Percentiles rank a stretch among this genome's conserved stretches.
Evolutionary conservation across 2,888 invertebrate species (phyloP).

Genomic region (Cacoxenus indagator): DNA sequence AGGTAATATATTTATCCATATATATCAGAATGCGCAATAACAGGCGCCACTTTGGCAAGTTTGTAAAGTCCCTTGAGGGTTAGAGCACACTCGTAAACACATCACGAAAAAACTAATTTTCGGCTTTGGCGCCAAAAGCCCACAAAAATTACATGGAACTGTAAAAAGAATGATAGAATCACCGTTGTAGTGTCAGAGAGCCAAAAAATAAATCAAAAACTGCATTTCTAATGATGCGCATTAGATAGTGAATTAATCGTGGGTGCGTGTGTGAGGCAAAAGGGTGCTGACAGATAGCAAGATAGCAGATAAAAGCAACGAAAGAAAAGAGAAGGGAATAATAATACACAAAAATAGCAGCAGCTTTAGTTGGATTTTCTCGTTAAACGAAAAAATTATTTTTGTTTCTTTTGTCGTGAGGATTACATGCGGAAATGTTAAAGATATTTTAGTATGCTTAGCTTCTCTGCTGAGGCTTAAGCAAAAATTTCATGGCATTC

Average conservation of each 20-base stretch:
- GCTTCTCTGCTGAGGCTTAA: not conserved
- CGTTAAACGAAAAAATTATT: not conserved
- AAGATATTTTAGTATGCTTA: not conserved
- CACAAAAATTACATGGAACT: not conserved
- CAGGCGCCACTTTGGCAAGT: too few species aligned
- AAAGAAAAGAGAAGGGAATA: not conserved
- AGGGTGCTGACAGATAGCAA: not conserved
- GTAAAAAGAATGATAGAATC: not conserved
- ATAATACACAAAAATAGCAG: not conserved
- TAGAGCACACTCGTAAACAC: too few species aligned
- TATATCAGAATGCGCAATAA: too few species aligned
- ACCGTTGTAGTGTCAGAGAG: not conserved
- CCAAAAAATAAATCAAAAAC: not conserved
- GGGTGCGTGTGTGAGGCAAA: not conserved
- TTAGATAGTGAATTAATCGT: not conserved
- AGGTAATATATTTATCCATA: too few species aligned
- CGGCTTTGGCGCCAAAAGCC: too few species aligned
- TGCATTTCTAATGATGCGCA: not conserved
- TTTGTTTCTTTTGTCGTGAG: not conserved
- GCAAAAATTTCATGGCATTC: not conserved
- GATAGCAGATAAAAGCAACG: not conserved
- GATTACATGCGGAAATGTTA: slow-evolving; percentile 8
- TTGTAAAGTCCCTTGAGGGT: too few species aligned
- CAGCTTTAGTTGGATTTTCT: not conserved
- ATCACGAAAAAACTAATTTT: too few species aligned